phyloP scores from a whole-genome alignment of 2,113 vertebrate genomes.

The Chelonoidis abingdonii region DNA sequence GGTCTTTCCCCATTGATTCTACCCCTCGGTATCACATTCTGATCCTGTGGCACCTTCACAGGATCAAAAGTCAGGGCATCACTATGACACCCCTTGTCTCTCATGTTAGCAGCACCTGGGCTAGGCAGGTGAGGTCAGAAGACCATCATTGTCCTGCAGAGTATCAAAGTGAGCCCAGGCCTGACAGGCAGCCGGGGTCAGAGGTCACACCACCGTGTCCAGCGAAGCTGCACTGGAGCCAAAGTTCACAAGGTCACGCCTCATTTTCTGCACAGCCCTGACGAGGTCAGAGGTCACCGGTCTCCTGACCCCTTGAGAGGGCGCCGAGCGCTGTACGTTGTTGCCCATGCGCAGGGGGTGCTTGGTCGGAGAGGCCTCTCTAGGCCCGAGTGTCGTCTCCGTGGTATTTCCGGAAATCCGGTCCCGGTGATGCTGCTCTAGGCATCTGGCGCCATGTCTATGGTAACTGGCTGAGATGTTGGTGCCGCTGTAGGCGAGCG shows the following conservation, averaged over 20 bases:
- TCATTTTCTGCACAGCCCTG: neutral
- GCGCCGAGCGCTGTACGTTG: neutral
- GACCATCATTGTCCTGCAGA: no score
- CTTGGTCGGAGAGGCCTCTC: neutral
- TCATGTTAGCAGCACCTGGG: neutral
- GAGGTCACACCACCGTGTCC: neutral
- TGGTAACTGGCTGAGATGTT: neutral
- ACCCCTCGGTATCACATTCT: neutral
- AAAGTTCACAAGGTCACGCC: neutral
- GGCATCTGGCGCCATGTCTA: neutral
- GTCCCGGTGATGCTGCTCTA: neutral
- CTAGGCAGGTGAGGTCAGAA: neutral
- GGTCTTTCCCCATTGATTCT: neutral
- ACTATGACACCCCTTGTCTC: no score
- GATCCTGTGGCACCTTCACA: neutral
- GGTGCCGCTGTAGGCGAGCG: neutral
- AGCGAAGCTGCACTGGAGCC: neutral
- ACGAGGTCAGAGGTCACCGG: neutral
- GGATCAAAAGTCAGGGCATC: neutral
- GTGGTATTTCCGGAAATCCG: neutral
- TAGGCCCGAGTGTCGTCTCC: neutral
- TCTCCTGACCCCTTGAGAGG: neutral
- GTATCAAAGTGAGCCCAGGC: neutral
- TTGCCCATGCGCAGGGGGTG: neutral
- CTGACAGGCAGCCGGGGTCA: neutral